Conservation (phyloP, 2,888 invertebrate genomes). For the Aelia acuminata region DNA sequence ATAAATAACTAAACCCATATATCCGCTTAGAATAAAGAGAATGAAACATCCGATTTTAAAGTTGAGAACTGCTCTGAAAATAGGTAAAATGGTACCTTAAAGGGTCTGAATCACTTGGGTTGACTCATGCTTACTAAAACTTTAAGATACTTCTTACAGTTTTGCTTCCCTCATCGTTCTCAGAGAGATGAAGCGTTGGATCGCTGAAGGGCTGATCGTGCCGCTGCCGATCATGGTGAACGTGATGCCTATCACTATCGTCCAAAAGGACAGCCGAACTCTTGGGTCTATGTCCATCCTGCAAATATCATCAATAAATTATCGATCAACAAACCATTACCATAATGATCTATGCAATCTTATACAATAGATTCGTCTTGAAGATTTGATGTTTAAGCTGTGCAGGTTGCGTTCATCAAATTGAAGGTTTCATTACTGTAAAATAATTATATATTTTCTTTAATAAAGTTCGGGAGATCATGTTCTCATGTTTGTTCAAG, state of each 20-base stretch:
- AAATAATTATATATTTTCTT: too few species aligned
- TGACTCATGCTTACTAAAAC: not conserved
- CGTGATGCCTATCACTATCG: slow-evolving; percentile 78
- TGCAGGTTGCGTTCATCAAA: too few species aligned
- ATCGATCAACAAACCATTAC: too few species aligned
- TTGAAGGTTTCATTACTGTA: too few species aligned
- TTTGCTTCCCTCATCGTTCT: slow-evolving; percentile 74
- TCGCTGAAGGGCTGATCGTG: slow-evolving; percentile 74
- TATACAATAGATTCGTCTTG: too few species aligned
- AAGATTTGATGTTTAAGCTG: too few species aligned
- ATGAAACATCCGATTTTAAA: slow-evolving; percentile 3
- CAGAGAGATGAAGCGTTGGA: slow-evolving; percentile 77
- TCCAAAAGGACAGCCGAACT: slow-evolving; percentile 83
- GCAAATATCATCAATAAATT: too few species aligned
- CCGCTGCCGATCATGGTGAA: slow-evolving; percentile 74
- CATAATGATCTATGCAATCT: too few species aligned
- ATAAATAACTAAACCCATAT: slow-evolving; percentile 75
- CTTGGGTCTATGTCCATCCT: slow-evolving; percentile 63
- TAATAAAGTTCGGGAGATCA: too few species aligned
- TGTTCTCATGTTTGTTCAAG: too few species aligned
- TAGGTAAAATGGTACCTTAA: not conserved
- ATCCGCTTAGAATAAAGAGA: slow-evolving; percentile 58
- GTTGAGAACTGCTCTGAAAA: slow-evolving; percentile 50
- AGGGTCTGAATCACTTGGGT: not conserved
- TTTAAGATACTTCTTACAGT: slow-evolving; percentile 68